Conservation (phyloP, 1,140 invertebrate species). For the Rhyacophila brunnea region DNA sequence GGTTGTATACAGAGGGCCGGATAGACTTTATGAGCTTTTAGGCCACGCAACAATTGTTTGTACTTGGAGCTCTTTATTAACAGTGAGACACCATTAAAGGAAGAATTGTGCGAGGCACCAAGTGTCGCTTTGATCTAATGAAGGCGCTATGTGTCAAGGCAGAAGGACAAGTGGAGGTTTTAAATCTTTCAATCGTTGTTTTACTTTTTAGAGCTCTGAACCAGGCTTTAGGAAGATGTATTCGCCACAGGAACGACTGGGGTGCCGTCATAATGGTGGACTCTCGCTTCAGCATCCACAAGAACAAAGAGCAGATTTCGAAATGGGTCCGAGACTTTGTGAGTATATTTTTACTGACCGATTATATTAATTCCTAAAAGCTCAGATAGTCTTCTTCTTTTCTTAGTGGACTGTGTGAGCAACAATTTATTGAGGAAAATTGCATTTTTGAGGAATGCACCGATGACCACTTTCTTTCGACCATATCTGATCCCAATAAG, state of each 20-base stretch:
- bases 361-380: not conserved
- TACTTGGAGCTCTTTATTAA: no score
- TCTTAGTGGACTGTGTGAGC: not conserved
- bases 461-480: no score
- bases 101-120: no score
- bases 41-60: no score
- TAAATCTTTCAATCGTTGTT: no score
- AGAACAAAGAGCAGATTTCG: slow-evolving; percentile 42
- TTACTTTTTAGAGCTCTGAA: slow-evolving; percentile 43
- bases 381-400: not conserved
- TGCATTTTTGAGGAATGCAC: not conserved
- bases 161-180: no score
- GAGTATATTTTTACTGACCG: slow-evolving; percentile 29
- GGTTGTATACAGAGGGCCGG: no score
- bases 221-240: slow-evolving; percentile 50
- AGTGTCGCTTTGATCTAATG: no score
- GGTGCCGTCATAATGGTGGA: slow-evolving; percentile 49
- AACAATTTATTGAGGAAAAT: not conserved
- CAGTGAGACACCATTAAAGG: no score
- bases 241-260: slow-evolving; percentile 49
- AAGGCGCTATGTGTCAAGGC: no score
- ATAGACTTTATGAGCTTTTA: no score
- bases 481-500: no score
- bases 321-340: slow-evolving; percentile 45
- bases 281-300: slow-evolving; percentile 37